Evolutionary conservation across 2,888 invertebrate genomes (phyloP).

Genomic region (Cerastoderma edule): DNA sequence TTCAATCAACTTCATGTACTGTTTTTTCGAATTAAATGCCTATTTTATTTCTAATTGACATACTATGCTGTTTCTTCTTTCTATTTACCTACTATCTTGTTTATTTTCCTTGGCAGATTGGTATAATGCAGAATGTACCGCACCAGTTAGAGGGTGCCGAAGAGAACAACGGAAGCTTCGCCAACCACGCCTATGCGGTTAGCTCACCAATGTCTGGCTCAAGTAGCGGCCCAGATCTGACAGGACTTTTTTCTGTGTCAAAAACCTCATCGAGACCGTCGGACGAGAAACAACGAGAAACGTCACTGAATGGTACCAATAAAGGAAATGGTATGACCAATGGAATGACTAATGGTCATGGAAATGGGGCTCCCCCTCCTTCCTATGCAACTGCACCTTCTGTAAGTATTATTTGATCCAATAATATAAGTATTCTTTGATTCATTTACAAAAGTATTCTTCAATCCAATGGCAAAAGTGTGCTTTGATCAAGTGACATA

Average conservation of each 20-base stretch:
- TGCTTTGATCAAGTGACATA: no score
- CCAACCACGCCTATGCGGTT: constrained; percentile 56
- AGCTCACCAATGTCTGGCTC: constrained; percentile 39
- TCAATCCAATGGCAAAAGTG: no score
- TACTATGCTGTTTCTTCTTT: no score
- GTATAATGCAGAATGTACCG: constrained; percentile 63
- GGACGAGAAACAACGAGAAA: constrained; percentile 47
- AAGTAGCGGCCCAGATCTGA: constrained; percentile 68
- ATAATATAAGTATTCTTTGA: no score
- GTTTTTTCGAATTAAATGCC: no score
- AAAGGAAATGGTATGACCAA: constrained; percentile 12
- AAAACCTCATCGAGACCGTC: constrained; percentile 45
- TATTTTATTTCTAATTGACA: no score
- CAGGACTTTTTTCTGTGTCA: constrained; percentile 67
- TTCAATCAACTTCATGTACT: no score
- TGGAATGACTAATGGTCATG: background rate
- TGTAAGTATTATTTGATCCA: constrained; percentile 30
- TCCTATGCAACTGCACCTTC: constrained; percentile 11
- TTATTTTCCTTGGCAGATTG: constrained; percentile 65
- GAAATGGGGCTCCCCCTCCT: constrained; percentile 14
- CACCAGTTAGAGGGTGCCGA: constrained; percentile 46
- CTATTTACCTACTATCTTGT: no score
- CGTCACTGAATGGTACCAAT: constrained; percentile 34
- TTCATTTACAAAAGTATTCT: no score
- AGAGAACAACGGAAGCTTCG: constrained; percentile 30